Evolutionary conservation across 2,797 vertebrate genomes (phyloP).

Genomic region (Urophycis tenuis): DNA sequence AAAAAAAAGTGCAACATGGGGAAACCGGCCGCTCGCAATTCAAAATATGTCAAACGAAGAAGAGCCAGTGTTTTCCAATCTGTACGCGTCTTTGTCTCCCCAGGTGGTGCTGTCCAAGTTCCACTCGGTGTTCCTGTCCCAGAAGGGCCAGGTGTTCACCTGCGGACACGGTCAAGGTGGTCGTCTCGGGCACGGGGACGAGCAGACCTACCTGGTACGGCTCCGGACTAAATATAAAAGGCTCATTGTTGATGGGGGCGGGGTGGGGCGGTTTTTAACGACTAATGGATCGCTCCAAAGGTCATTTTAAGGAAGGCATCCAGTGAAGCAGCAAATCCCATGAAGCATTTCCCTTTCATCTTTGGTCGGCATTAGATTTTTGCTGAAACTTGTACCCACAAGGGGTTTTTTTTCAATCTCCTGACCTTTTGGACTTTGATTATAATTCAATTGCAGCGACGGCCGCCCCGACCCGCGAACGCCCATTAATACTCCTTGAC

Average conservation of each 20-base stretch:
- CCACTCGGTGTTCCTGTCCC: constrained; percentile 95
- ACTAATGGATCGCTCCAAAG: neutral
- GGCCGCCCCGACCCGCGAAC: neutral
- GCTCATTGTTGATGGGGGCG: neutral
- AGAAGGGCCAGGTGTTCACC: constrained; percentile 94
- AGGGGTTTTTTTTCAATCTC: neutral
- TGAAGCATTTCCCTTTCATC: neutral
- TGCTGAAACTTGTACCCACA: neutral
- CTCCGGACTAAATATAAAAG: neutral
- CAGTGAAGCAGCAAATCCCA: neutral
- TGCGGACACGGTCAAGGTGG: constrained; percentile 97
- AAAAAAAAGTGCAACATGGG: too few relatives aligned
- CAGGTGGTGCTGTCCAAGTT: constrained; percentile 97
- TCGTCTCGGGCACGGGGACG: constrained; percentile 93
- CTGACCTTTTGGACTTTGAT: neutral
- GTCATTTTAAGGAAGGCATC: neutral
- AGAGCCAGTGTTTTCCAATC: neutral
- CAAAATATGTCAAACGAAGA: neutral
- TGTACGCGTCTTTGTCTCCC: constrained; percentile 4
- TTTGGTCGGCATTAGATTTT: neutral
- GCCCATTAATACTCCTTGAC: neutral
- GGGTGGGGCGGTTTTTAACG: neutral
- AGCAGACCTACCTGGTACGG: constrained; percentile 93
- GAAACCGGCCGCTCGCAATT: too few relatives aligned
- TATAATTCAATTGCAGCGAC: neutral